Evolutionary conservation across 53 echinoderm and acorn worm species (phyloP).

Genomic region (Crossaster papposus): DNA sequence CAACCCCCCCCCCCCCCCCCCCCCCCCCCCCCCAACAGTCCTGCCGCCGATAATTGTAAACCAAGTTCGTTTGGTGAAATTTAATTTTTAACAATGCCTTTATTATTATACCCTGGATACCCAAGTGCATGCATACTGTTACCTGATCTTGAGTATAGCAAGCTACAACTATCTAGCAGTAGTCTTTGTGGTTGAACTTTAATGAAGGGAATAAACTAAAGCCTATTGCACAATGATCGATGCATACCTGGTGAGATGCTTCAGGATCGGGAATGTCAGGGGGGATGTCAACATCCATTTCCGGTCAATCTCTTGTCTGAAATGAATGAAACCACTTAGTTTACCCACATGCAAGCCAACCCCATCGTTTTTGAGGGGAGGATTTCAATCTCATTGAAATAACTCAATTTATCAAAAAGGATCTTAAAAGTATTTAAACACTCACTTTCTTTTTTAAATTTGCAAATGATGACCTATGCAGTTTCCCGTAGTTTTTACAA

Average conservation of each 20-base stretch:
- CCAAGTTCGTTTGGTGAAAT: background rate
- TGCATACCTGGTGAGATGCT: background rate
- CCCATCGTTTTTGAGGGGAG: too few species aligned
- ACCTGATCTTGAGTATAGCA: background rate
- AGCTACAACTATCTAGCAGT: background rate
- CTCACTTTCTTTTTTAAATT: too few species aligned
- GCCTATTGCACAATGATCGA: background rate
- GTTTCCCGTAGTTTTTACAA: too few species aligned
- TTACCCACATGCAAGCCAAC: too few species aligned
- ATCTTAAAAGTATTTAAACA: too few species aligned
- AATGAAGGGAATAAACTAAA: too few species aligned
- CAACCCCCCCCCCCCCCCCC: too few species aligned
- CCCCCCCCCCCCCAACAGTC: constrained; percentile 5
- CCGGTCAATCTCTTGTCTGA: background rate
- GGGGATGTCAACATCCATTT: background rate
- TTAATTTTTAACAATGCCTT: background rate
- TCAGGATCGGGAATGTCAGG: background rate
- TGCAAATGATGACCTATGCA: too few species aligned
- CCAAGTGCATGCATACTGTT: background rate
- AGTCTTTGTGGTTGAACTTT: background rate
- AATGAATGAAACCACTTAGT: background rate
- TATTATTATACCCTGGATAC: background rate
- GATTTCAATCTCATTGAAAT: too few species aligned
- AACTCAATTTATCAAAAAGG: too few species aligned
- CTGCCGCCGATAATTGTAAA: constrained; percentile 17